Base-by-base conservation (phyloP, 2,113 vertebrate genomes). In the Chlamydotis undulata region DNA sequence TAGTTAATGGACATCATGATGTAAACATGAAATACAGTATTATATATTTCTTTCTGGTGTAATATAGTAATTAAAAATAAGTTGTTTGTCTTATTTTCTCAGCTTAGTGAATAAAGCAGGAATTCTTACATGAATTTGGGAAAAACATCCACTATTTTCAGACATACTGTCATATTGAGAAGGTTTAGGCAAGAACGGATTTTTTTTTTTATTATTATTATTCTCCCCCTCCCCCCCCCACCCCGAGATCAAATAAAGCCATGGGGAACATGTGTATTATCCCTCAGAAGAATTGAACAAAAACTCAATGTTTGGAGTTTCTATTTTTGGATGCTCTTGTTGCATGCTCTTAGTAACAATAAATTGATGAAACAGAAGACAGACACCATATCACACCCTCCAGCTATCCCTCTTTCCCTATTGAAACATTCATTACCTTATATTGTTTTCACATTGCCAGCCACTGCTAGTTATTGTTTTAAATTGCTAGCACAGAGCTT, bases 351-450 rank as follows among this genome's bases (percentile, higher is more conserved):
- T 94, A 94, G 33, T 89, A 96, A 96, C 82, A 89, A 96, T 96
- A 94, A 96, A 96, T 94, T 96, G 96, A 85, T 75, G 86, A 93
- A 94, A 96, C 47, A 93, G 70, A 88, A 96, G 89, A 94, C 61
- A 95, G 88, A 93, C 92, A 92, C 67, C 87, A 57, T 96, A 89
- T 95, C 95, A 94, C 93, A 95, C 90, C 93, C 92, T 97, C 93
- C 89, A 95, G 96, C 96, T 96, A 95, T 93, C 95, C 89, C 84
- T 90, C 75, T 96, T 97, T 96, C 93, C 89, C 94, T 90, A 39
- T 94, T 97, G 96, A 97, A 97, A 92, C 88, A 96, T 97, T 96
- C 92, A 96, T 97, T 96, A 95, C 91, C 89, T 93, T 94, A 87
- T 95, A 97, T 89, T 96, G 96, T 96, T 96, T 95, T 91, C 90